Percentiles rank a stretch among this genome's conserved stretches.
These are phyloP conservation scores for Hypolimnas misippus DNA, from an alignment of 2,888 invertebrate species.

Conservation along the genomic window DNA sequence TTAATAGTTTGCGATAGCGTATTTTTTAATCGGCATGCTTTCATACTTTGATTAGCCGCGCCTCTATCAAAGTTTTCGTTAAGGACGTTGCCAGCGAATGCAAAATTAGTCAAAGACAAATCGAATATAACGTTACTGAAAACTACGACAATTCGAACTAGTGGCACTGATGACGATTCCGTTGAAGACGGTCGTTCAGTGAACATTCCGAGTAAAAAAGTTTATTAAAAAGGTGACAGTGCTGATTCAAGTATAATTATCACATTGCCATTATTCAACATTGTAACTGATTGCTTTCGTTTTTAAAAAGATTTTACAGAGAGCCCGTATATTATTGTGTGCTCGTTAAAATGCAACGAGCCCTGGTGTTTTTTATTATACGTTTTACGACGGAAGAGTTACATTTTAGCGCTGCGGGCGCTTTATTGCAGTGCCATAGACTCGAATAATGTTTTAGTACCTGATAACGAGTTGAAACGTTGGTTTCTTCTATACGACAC, in stretches of 20 bases:
- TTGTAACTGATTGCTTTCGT: conserved; percentile 58
- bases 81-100: no score
- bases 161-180: no score
- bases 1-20: no score
- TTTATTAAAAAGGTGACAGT: conserved; percentile 6
- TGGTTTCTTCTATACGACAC: conserved; percentile 50
- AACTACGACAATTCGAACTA: no score
- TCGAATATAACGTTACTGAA: no score
- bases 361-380: conserved; percentile 75
- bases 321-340: conserved; percentile 77
- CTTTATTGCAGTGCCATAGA: conserved; percentile 79
- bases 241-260: conserved; percentile 30
- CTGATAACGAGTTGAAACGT: conserved; percentile 74
- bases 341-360: conserved; percentile 80
- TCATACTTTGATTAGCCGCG: no score
- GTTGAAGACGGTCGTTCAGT: no score
- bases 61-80: no score
- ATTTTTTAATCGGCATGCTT: no score
- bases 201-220: conserved; percentile 62
- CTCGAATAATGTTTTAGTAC: conserved; percentile 73
- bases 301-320: conserved; percentile 56
- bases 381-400: conserved; percentile 76
- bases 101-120: no score
- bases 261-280: conserved; percentile 38
- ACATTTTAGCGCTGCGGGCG: conserved; percentile 83